Evolutionary conservation across 35 echinoderm and acorn worm species (phyloP).

Genomic region (Antedon bifida): DNA sequence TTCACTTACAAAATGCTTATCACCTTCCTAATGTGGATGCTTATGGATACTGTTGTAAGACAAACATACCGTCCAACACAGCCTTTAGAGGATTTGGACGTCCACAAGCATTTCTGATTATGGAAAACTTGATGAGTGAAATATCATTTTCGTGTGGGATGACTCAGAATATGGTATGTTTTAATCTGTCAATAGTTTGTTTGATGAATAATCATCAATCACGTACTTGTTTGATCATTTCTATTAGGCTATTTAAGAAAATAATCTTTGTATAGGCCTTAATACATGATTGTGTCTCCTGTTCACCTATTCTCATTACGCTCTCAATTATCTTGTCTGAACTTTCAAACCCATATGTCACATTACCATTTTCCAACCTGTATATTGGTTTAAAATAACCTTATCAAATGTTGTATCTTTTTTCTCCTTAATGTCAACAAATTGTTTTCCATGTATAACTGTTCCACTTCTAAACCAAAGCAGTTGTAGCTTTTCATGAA

Average conservation of each 20-base stretch:
- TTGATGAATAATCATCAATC: too few species aligned
- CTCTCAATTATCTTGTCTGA: constrained; percentile 21
- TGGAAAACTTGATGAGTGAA: constrained; percentile 27
- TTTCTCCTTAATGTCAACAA: too few species aligned
- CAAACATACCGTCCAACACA: constrained; percentile 39
- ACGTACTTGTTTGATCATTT: too few species aligned
- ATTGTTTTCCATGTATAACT: too few species aligned
- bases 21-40: constrained; percentile 15
- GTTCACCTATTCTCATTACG: constrained; percentile 4
- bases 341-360: neutral
- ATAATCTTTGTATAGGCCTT: too few species aligned
- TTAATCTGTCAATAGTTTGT: too few species aligned
- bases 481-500: too few species aligned
- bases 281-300: constrained; percentile 21
- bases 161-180: constrained; percentile 37
- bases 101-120: constrained; percentile 29
- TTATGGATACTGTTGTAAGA: constrained; percentile 30
- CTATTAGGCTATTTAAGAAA: too few species aligned
- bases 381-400: neutral
- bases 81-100: constrained; percentile 51
- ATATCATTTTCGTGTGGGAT: constrained; percentile 31
- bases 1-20: constrained; percentile 22
- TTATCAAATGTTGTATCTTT: too few species aligned
- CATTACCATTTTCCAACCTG: neutral
- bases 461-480: too few species aligned